These are phyloP conservation scores for Telmatherina bonti DNA, from an alignment of 2,797 vertebrate species.

Conservation along the genomic window DNA sequence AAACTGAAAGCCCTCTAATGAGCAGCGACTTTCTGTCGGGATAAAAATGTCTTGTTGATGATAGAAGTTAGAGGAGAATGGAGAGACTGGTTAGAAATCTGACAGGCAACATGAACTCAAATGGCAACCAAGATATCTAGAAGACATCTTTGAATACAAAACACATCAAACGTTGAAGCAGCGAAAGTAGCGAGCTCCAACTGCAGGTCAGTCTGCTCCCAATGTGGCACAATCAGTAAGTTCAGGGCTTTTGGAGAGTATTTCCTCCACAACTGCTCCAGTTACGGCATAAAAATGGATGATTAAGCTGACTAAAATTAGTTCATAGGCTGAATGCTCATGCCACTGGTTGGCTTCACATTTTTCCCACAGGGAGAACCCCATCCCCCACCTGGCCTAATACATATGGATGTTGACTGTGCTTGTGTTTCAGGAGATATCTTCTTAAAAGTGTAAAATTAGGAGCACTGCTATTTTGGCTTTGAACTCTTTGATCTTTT, in stretches of 20 bases:
- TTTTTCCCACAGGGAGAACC: slow-evolving; percentile 42
- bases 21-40: no score
- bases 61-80: no score
- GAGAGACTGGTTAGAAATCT: no score
- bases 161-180: no score
- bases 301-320: slow-evolving; percentile 70
- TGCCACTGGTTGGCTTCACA: slow-evolving; percentile 15
- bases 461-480: background rate
- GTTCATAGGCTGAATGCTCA: slow-evolving; percentile 46
- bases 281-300: slow-evolving; percentile 51
- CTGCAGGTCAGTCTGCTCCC: slow-evolving; percentile 55
- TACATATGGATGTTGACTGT: slow-evolving; percentile 36
- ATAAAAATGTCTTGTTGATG: no score
- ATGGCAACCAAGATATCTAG: no score
- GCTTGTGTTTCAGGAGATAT: background rate
- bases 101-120: no score
- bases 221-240: slow-evolving; percentile 28
- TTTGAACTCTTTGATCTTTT: slow-evolving; percentile 18
- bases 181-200: slow-evolving; percentile 35
- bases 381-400: slow-evolving; percentile 50
- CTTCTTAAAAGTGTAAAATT: slow-evolving; percentile 6
- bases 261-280: slow-evolving; percentile 47
- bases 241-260: slow-evolving; percentile 39
- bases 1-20: no score
- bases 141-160: no score